Evolutionary conservation across 2,888 invertebrate genomes (phyloP), one percentile per base, ranked within the genome.

Genomic region (Melieria picta): DNA sequence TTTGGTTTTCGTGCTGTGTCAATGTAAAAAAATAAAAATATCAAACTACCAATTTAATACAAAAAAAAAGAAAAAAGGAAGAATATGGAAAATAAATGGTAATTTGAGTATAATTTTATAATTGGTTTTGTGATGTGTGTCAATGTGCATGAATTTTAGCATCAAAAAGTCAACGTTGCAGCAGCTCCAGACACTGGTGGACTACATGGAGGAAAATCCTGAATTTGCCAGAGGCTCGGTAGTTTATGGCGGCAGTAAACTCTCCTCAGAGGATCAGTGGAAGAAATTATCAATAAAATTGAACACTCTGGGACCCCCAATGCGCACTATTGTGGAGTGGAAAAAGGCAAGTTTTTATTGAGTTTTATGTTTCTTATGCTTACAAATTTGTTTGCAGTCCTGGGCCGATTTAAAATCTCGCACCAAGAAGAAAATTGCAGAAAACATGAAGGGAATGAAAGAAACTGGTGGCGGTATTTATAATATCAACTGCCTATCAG

Each of bases 131-230:
- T n/a, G 61, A 57, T 60, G 3, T 68, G 7, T 62, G 63, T 4
- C 61, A 69, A n/a, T 55, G 60, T 42, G 55, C 62, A 46, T 30
- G 30, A 30, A 30, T 30, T 30, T 30, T 30, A 30, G 30, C 30
- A 30, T 30, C 30, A 30, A 30, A 30, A 30, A 30, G 30, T 30
- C 30, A 30, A 30, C 30, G 30, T 30, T 30, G 30, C 30, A 30
- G 30, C 30, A 30, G 30, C 30, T 30, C 30, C 30, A 55, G 16
- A 11, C 43, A 46, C 30, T 70, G 10, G 65, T 60, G 5, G 13
- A 13, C 10, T 65, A 16, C 48, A 65, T 71, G 71, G 66, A 66
- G 16, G 66, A 56, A 11, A 71, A 71, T 43, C 62, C 66, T 43
- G 45, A 48, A 5, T 57, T 71, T 3, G 48, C 66, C 47, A 48